These are phyloP conservation scores for Erebia palarica DNA, from an alignment of 2,888 invertebrate genomes.

Conservation along the genomic window DNA sequence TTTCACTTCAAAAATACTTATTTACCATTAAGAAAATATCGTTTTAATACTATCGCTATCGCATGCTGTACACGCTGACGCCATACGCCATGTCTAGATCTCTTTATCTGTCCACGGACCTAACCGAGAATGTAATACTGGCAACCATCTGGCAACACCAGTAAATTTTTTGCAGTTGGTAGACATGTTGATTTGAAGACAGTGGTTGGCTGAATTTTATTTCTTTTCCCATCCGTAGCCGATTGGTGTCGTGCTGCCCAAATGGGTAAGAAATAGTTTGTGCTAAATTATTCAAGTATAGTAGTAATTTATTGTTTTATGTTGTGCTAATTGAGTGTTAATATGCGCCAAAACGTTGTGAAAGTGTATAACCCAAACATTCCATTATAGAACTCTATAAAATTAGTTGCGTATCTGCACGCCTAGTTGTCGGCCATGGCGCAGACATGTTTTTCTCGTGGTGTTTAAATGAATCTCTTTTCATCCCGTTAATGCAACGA, in stretches of 20 bases:
- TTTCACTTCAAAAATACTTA: no score
- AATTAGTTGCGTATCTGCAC: constrained; percentile 48
- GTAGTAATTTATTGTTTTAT: constrained; percentile 51
- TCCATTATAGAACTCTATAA: constrained; percentile 23
- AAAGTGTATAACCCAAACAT: constrained; percentile 37
- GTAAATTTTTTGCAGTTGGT: constrained; percentile 58
- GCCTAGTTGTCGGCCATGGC: constrained; percentile 80
- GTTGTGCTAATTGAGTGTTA: constrained; percentile 59
- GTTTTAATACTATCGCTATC: no score
- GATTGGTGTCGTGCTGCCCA: constrained; percentile 81
- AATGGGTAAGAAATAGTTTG: constrained; percentile 81
- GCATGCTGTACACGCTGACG: no score
- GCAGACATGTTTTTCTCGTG: constrained; percentile 83
- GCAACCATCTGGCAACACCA: constrained; percentile 47
- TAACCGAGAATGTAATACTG: no score
- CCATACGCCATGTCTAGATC: no score
- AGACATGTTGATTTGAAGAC: constrained; percentile 58
- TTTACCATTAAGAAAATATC: no score
- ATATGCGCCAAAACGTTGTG: constrained; percentile 57
- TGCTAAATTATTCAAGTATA: constrained; percentile 61
- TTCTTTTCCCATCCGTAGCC: constrained; percentile 82
- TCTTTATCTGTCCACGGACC: no score
- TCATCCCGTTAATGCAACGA: constrained; percentile 59
- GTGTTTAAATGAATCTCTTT: constrained; percentile 74
- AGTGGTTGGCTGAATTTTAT: constrained; percentile 68